A percentile compares a stretch with the other conserved stretches of the same genome.
phyloP scores from a whole-genome alignment of 2,888 invertebrate genomes.

The Tachystola acroxantha region DNA sequence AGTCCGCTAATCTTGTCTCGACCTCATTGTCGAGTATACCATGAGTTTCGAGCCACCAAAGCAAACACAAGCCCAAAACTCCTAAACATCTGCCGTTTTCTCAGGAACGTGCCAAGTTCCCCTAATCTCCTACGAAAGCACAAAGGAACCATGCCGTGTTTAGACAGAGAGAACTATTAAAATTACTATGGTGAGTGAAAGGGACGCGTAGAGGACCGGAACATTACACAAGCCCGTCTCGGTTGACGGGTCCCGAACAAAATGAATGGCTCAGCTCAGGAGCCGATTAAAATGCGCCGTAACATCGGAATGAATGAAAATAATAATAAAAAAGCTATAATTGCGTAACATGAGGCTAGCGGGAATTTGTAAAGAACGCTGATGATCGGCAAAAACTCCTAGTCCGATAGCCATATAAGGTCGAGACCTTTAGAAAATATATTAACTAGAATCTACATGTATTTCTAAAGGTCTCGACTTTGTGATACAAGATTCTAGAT shows the following conservation, averaged over 20 bases:
- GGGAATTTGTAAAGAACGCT: constrained; percentile 31
- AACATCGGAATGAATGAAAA: constrained; percentile 66
- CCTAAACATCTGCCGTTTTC: constrained; percentile 71
- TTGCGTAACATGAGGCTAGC: constrained; percentile 60
- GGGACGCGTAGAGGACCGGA: constrained; percentile 47
- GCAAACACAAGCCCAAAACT: constrained; percentile 48
- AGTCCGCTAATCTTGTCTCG: constrained; percentile 31
- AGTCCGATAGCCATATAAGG: constrained; percentile 9
- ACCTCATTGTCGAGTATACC: constrained; percentile 40
- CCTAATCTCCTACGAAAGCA: constrained; percentile 63
- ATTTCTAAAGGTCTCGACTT: too few species aligned
- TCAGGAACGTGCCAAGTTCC: constrained; percentile 71
- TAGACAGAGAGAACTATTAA: constrained; percentile 32
- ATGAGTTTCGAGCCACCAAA: constrained; percentile 46
- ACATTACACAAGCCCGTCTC: constrained; percentile 69
- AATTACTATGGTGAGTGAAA: constrained; percentile 16
- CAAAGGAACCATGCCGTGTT: constrained; percentile 57
- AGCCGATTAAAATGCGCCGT: constrained; percentile 67
- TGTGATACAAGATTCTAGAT: too few species aligned
- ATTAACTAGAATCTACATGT: too few species aligned
- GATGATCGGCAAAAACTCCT: constrained; percentile 17
- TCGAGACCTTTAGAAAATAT: not conserved
- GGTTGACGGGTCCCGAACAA: constrained; percentile 71
- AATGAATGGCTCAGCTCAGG: constrained; percentile 63
- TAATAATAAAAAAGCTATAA: constrained; percentile 55